Percentiles rank a stretch among this genome's conserved stretches.
These are phyloP conservation scores for Tetramorium simillimum DNA, from an alignment of 1,140 invertebrate species.

Conservation along the genomic window DNA sequence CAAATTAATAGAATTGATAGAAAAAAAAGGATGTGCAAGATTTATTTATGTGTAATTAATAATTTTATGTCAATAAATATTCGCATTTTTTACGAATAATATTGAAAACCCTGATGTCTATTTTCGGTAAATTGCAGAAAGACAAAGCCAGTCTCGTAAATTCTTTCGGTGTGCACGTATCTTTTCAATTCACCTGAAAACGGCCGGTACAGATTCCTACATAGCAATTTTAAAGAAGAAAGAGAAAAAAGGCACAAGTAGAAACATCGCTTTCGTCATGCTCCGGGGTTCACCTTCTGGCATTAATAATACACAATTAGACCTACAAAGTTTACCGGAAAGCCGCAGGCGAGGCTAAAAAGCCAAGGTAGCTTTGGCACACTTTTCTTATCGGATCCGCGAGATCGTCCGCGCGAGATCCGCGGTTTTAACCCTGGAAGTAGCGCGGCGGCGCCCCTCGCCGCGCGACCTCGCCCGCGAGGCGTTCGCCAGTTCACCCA, in stretches of 20 bases:
- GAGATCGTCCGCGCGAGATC: conserved; percentile 24
- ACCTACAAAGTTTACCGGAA: conserved; percentile 26
- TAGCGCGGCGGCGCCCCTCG: background rate
- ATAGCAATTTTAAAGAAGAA: background rate
- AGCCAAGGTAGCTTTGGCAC: conserved; percentile 28
- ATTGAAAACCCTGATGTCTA: background rate
- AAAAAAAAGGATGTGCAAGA: background rate
- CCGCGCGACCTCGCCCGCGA: background rate
- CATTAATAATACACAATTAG: conserved; percentile 38
- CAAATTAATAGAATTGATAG: background rate
- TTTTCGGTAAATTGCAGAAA: background rate
- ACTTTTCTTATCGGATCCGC: conserved; percentile 43
- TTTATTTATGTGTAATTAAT: background rate
- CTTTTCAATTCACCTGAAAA: background rate
- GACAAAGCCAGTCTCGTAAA: background rate
- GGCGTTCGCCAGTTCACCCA: background rate
- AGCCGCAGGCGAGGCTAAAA: background rate
- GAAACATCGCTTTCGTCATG: background rate
- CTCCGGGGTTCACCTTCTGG: background rate
- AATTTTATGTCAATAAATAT: background rate
- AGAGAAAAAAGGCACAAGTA: background rate
- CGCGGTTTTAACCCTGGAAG: conserved; percentile 13
- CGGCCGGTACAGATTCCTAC: background rate
- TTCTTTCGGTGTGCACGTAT: background rate
- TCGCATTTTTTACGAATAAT: background rate